Base-by-base conservation (phyloP, 2,113 vertebrate genomes). In the Lates calcarifer region DNA sequence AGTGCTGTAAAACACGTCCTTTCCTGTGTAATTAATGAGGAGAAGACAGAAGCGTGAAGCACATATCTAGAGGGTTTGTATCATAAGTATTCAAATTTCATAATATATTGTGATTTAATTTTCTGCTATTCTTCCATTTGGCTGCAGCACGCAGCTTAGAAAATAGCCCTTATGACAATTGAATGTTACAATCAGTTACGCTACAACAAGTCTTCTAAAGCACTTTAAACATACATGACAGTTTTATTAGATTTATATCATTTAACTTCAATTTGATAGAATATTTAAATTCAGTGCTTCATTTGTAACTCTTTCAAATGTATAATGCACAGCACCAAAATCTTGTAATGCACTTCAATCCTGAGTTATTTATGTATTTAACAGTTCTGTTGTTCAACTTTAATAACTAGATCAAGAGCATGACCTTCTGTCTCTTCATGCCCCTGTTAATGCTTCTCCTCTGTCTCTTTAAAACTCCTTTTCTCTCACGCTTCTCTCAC, bases 11-110 rank as follows among this genome's bases (percentile, higher is more conserved):
- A 91, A 84, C 77, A 87, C 35, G 53, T 84, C 80, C 73, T 86
- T 90, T 86, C 55, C 64, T 41, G 26, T 79, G 73, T 90, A 90
- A 90, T 90, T 91, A 91, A 91, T 84, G 70, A 83, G 58, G 56
- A 82, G 63, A 79, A 47, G 83, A 81, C 77, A 84, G 71, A 75
- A 71, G 69, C 15, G 39, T 69, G 81, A 72, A 84, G 70, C 41
- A 65, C 61, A 77, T 77, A 77, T 73, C 84, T 77, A 84, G 37
- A 74, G 67, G 73, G 68, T 81, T 65, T 67, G 13, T 61, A 82
- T 73, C 55, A 81, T 57, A 62, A 73, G 79, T 39, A 31, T 58
- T 80, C 9, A 13, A 77, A 60, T 78, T 88, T 87, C 39, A 70
- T 61, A 73, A 84, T 68, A 43, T 64, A 35, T 53, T 49, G 22